Conservation (phyloP, 2,888 invertebrate genomes). For the Pyrgus malvae region DNA sequence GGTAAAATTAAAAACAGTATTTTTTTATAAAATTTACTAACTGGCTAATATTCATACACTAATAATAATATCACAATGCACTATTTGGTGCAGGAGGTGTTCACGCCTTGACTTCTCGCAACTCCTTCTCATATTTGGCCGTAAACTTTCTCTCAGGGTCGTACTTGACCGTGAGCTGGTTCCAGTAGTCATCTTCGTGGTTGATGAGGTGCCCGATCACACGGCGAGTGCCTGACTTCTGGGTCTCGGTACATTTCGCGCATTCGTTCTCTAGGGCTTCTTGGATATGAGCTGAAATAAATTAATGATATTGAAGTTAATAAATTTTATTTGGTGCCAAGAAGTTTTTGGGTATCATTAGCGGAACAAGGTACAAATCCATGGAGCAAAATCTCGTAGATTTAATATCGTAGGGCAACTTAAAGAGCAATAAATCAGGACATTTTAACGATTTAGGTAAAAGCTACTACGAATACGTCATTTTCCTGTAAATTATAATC, state of each 20-base stretch:
- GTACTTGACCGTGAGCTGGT: constrained; percentile 55
- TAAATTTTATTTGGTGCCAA: too few relatives aligned
- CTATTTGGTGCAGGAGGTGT: background rate
- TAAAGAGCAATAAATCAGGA: too few relatives aligned
- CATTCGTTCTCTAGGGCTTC: constrained; percentile 56
- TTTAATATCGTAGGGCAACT: too few relatives aligned
- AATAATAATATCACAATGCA: background rate
- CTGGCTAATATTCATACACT: too few relatives aligned
- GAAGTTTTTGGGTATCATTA: too few relatives aligned
- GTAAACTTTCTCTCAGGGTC: constrained; percentile 57
- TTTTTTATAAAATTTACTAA: too few relatives aligned
- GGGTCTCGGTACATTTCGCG: constrained; percentile 47
- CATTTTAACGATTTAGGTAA: too few relatives aligned
- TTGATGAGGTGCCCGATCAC: constrained; percentile 51
- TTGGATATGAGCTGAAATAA: constrained; percentile 48
- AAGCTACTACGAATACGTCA: too few relatives aligned
- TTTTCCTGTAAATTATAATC: too few relatives aligned
- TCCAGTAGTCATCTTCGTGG: constrained; percentile 53
- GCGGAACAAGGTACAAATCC: too few relatives aligned
- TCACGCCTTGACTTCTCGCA: constrained; percentile 39
- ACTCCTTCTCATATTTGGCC: constrained; percentile 54
- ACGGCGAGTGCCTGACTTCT: constrained; percentile 41
- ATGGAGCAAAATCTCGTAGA: too few relatives aligned
- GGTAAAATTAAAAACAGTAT: too few relatives aligned
- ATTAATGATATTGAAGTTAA: background rate